A percentile compares a stretch with the other conserved stretches of the same genome.
These are phyloP conservation scores for Cyclargus thomasi DNA, from an alignment of 1,140 invertebrate species.

Conservation along the genomic window DNA sequence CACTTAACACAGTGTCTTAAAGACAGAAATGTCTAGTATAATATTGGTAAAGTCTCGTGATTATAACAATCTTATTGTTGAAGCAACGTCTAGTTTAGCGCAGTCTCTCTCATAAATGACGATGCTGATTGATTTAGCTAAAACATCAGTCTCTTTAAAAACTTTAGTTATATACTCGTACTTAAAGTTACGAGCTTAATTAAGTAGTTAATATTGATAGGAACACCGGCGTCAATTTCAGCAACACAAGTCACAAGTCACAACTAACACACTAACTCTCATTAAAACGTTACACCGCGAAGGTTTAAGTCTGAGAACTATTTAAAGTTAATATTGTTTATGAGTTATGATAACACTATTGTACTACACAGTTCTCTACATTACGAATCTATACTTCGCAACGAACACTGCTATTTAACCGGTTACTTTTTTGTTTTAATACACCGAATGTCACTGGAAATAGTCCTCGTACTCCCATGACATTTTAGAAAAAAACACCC, in stretches of 20 bases:
- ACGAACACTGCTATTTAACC: neutral
- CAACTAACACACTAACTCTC: neutral
- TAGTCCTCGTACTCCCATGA: conserved; percentile 17
- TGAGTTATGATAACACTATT: neutral
- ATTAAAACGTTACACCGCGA: neutral
- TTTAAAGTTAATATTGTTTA: conserved; percentile 6
- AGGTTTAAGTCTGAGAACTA: neutral
- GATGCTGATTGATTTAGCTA: too few species aligned
- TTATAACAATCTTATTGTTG: too few species aligned
- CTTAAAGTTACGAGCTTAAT: too few species aligned
- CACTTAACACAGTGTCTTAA: too few species aligned
- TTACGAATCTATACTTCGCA: neutral
- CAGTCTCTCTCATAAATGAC: too few species aligned
- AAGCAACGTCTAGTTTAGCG: too few species aligned
- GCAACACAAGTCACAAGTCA: neutral
- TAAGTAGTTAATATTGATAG: too few species aligned
- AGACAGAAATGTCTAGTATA: too few species aligned
- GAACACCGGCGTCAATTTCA: too few species aligned
- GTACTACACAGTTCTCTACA: conserved; percentile 1
- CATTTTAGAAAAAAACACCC: conserved; percentile 15
- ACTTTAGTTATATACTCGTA: too few species aligned
- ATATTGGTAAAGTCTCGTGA: too few species aligned
- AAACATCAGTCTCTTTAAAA: too few species aligned
- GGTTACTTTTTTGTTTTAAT: neutral
- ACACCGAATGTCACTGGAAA: neutral